These are phyloP conservation scores for Anhinga anhinga DNA, from an alignment of 2,113 vertebrate species.

Conservation along the genomic window DNA sequence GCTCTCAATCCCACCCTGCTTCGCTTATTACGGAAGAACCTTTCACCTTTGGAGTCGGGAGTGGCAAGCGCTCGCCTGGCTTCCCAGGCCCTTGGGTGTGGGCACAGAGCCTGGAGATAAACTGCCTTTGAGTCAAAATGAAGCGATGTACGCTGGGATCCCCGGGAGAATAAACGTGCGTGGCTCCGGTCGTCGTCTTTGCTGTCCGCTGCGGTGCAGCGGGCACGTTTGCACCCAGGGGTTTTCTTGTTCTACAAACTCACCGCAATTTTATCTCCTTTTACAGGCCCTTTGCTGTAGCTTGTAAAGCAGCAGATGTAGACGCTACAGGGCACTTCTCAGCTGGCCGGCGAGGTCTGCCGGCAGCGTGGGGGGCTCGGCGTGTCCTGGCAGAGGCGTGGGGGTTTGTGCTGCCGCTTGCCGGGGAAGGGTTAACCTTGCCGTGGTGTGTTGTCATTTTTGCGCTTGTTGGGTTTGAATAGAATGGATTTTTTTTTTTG, in stretches of 20 bases:
- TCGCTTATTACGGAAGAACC: neutral
- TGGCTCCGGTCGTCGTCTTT: fast-evolving
- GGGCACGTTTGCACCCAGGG: neutral
- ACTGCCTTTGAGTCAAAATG: neutral
- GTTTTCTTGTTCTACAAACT: neutral
- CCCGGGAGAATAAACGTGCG: fast-evolving
- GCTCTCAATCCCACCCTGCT: neutral
- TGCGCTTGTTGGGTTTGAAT: neutral
- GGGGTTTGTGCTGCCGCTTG: neutral
- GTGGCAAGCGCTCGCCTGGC: too few relatives aligned
- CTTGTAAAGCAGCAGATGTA: fast-evolving
- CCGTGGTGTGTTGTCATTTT: neutral
- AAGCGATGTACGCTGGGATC: neutral
- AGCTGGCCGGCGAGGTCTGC: too few relatives aligned
- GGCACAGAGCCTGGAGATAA: neutral
- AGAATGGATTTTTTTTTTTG: neutral
- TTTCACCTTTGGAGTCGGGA: neutral
- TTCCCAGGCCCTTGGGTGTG: too few relatives aligned
- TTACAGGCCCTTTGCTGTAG: fast-evolving
- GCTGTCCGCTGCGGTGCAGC: too few relatives aligned
- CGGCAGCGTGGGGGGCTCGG: neutral
- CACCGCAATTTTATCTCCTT: neutral
- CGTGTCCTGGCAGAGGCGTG: fast-evolving
- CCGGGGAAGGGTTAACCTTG: neutral
- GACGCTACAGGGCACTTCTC: fast-evolving